Base-by-base conservation (phyloP, 2,888 invertebrate genomes). In the Latrodectus hesperus region DNA sequence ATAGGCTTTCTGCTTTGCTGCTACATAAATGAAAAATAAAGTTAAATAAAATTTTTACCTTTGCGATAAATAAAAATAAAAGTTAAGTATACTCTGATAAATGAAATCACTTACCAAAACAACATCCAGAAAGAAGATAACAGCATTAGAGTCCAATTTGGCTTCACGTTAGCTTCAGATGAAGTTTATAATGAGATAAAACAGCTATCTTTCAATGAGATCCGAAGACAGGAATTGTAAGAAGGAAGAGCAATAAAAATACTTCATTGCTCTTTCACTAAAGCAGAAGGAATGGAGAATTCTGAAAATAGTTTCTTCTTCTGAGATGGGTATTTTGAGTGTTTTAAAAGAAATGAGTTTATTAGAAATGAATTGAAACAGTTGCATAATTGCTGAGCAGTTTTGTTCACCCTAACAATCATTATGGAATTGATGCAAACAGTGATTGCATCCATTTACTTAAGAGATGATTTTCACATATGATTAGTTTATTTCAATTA, bases 51-150 rank as follows among this genome's bases (percentile, higher is more conserved):
- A 84, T 77, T 65, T 72, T 65, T 82, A 60, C 26, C 73, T 16
- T 65, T 67, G 70, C 70, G 75, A 75, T 75, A 82, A 82, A 80
- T 72, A 72, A 17, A 17, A n/a, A 67, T n/a, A 80, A 80, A 82
- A 82, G 67, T 81, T 81, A 81, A 81, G 81, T 81, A 67, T 51
- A 79, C 78, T 74, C 64, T 68, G 85, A 85, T 85, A 74, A 85
- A 85, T 85, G 85, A 70, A 85, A 80, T 79, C 79, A 74, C 68
- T 79, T 85, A 73, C 79, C 70, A 80, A 85, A 85, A 75, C 79
- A 80, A 80, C 70, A 72, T 84, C 77, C 52, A 78, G 79, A 74
- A 68, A 64, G 52, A 73, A 64, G 22, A 60, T 85, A 85, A 85
- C 70, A 80, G 52, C 67, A 79, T 85, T 85, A 85, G 79, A 16